These are phyloP conservation scores for Nesoenas mayeri DNA, from an alignment of 2,113 vertebrate genomes.

Conservation along the genomic window DNA sequence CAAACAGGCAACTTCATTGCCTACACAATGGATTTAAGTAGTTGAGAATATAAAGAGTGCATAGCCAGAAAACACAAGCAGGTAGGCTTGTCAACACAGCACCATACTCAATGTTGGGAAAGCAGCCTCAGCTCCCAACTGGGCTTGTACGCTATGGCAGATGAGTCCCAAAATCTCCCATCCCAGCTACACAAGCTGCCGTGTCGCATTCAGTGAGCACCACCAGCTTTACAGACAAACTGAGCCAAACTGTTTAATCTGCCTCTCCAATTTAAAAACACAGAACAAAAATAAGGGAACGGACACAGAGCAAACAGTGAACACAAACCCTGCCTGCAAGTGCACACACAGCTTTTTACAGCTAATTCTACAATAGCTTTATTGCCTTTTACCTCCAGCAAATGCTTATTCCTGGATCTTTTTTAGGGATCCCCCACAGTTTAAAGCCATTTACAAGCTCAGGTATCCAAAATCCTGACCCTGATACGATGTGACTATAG, in stretches of 20 bases:
- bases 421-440: neutral
- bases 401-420: neutral
- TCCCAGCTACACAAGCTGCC: neutral
- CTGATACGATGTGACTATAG: neutral
- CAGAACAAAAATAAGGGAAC: neutral
- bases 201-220: neutral
- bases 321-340: neutral
- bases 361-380: neutral
- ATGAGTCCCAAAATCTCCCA: neutral
- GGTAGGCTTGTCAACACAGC: neutral
- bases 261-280: neutral
- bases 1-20: neutral
- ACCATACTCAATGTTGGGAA: neutral
- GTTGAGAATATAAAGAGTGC: neutral
- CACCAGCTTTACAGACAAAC: neutral
- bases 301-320: fast-evolving
- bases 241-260: neutral
- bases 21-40: neutral
- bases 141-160: fast-evolving
- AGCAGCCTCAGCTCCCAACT: neutral
- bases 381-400: neutral
- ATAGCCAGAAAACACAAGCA: conserved; percentile 1
- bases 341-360: neutral
- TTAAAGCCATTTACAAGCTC: neutral
- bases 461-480: neutral